phyloP scores from a whole-genome alignment of 2,797 vertebrate species.

The Spatula clypeata region DNA sequence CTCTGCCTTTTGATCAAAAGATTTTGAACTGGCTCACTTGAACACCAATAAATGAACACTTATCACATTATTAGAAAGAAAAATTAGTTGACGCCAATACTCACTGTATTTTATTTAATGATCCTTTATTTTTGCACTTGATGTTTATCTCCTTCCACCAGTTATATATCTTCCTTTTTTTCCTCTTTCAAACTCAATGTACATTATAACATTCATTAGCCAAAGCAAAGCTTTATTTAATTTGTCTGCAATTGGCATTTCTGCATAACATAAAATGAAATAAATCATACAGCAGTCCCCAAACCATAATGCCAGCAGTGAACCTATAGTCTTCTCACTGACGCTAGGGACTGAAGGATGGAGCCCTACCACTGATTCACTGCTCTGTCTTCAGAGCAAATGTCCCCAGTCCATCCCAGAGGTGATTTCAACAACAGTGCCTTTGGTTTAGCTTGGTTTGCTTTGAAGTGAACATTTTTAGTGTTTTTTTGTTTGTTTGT shows the following conservation, averaged over 20 bases:
- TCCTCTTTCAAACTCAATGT: neutral
- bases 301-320: neutral
- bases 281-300: neutral
- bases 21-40: neutral
- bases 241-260: neutral
- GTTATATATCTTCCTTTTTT: neutral
- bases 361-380: neutral
- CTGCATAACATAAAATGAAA: neutral
- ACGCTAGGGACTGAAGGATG: accelerated
- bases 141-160: neutral
- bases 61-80: neutral
- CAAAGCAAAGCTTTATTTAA: neutral
- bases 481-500: no score
- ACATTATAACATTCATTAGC: neutral
- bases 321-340: neutral
- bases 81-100: neutral
- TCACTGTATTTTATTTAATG: neutral
- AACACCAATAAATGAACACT: neutral
- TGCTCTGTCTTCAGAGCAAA: neutral
- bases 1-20: neutral
- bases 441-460: neutral
- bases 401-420: neutral
- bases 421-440: neutral
- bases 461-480: neutral
- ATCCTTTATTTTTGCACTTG: neutral